phyloP scores from a whole-genome alignment of 2,888 invertebrate genomes.

The Cactoblastis cactorum region DNA sequence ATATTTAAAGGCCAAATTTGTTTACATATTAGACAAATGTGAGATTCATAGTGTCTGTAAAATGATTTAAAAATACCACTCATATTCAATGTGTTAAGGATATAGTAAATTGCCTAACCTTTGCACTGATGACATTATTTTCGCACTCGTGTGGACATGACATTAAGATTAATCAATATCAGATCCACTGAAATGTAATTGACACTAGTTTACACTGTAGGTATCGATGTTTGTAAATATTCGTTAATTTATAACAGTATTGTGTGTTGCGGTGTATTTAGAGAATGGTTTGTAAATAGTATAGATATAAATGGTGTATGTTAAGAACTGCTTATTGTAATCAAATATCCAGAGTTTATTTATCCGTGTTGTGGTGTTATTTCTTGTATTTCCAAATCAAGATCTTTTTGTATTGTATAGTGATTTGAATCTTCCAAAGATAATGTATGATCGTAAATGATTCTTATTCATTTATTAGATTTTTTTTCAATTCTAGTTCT shows the following conservation, averaged over 20 bases:
- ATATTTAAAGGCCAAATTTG: not conserved
- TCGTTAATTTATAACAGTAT: constrained; percentile 66
- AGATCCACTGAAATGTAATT: constrained; percentile 33
- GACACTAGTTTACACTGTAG: constrained; percentile 38
- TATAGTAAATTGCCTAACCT: constrained; percentile 26
- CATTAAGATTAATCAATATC: constrained; percentile 29
- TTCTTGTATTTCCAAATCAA: not conserved
- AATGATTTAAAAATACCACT: constrained; percentile 2
- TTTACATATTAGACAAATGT: not conserved
- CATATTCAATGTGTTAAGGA: not conserved
- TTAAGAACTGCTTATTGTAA: constrained; percentile 27
- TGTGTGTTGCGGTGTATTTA: constrained; percentile 40
- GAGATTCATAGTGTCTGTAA: not conserved
- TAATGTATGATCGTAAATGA: not conserved
- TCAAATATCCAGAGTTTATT: constrained; percentile 4
- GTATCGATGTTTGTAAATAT: constrained; percentile 58
- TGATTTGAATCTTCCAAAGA: not conserved
- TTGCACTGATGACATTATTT: constrained; percentile 32
- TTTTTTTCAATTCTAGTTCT: not conserved
- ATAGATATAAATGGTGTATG: constrained; percentile 28
- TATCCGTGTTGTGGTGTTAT: constrained; percentile 1
- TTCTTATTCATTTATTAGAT: not conserved
- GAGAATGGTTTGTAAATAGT: constrained; percentile 37
- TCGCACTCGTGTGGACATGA: constrained; percentile 32
- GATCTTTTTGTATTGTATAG: not conserved